A percentile compares a stretch with the other conserved stretches of the same genome.
These are phyloP conservation scores for Pelecanoides urinatrix DNA, from an alignment of 2,113 vertebrate genomes.

Conservation along the genomic window DNA sequence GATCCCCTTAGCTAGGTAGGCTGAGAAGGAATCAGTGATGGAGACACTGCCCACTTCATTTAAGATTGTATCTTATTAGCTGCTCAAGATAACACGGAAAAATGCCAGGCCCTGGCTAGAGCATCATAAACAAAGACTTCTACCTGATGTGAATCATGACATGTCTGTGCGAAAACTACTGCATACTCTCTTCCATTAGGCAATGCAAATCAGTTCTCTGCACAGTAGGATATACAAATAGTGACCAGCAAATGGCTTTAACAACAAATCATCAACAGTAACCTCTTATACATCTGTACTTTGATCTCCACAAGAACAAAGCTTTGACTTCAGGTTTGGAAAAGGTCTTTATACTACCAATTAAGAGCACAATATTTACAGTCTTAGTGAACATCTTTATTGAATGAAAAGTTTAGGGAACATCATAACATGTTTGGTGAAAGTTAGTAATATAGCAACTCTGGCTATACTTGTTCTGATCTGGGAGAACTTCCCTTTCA, in stretches of 20 bases:
- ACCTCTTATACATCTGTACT: background rate
- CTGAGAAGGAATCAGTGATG: background rate
- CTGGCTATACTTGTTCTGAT: background rate
- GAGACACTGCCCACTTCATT: background rate
- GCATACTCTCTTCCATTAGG: background rate
- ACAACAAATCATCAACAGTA: background rate
- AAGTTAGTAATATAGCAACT: background rate
- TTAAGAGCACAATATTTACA: background rate
- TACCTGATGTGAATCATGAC: rapidly evolving
- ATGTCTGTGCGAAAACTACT: background rate
- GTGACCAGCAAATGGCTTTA: background rate
- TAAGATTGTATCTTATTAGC: background rate
- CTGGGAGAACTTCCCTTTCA: background rate
- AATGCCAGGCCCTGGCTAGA: background rate
- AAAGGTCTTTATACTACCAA: background rate
- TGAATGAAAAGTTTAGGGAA: background rate
- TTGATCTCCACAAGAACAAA: background rate
- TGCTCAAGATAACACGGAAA: background rate
- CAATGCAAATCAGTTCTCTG: background rate
- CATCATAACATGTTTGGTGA: background rate
- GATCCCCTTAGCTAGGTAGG: background rate
- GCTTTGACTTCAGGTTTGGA: background rate
- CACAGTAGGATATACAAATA: background rate
- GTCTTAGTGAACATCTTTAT: too few relatives aligned
- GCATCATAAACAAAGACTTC: background rate